Evolutionary conservation across 1,140 invertebrate species (phyloP).

Genomic region (Onthophagus taurus): DNA sequence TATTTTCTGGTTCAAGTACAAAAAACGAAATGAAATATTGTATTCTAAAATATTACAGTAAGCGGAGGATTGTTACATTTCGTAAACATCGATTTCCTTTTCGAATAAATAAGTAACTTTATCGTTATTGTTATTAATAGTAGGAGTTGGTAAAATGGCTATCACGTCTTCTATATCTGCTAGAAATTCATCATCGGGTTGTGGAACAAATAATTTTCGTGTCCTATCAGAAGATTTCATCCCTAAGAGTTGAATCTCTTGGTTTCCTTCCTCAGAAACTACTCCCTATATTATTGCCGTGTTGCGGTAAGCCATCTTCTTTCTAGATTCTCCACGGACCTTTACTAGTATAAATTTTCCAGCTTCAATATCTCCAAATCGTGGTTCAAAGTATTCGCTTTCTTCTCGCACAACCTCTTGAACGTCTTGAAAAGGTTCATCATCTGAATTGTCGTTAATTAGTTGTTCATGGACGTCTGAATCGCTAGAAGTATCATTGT

Average conservation of each 20-base stretch:
- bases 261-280: conserved; percentile 8
- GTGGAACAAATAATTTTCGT: conserved; percentile 7
- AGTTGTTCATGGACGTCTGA: conserved; percentile 10
- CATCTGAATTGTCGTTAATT: conserved; percentile 7
- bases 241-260: conserved; percentile 11
- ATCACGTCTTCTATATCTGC: conserved; percentile 5
- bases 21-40: too few species aligned
- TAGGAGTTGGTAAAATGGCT: conserved; percentile 7
- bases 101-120: too few species aligned
- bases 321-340: conserved; percentile 12
- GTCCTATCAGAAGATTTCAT: conserved; percentile 13
- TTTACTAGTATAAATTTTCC: conserved; percentile 15
- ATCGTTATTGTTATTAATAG: conserved; percentile 15
- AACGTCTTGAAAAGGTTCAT: conserved; percentile 7
- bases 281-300: conserved; percentile 6
- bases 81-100: too few species aligned
- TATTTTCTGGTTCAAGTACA: too few species aligned
- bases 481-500: conserved; percentile 12
- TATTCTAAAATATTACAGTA: too few species aligned
- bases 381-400: conserved; percentile 15
- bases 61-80: too few species aligned
- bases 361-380: too few species aligned
- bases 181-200: conserved; percentile 11
- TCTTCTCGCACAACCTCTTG: not conserved
- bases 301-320: conserved; percentile 12